Conservation (phyloP, 2,113 vertebrate species). For the Pleuronectes platessa region DNA sequence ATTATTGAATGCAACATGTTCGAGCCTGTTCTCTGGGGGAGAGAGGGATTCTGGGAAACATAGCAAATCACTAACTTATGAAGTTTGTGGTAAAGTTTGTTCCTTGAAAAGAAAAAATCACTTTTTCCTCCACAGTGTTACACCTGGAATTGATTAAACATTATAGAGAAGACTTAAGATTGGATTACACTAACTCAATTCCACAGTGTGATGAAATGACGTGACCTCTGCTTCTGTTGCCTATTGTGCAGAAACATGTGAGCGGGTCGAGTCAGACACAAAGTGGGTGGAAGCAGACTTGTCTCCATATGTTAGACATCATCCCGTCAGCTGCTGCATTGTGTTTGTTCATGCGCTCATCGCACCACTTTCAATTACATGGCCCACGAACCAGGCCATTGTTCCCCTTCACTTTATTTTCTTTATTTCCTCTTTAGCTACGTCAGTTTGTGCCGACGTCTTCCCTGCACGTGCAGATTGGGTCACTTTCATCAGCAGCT, state of each 20-base stretch:
- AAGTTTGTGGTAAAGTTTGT: neutral
- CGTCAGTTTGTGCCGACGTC: conserved; percentile 34
- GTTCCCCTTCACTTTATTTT: conserved; percentile 58
- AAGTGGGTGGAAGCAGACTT: conserved; percentile 46
- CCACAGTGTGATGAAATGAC: conserved; percentile 20
- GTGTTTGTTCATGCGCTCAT: conserved; percentile 54
- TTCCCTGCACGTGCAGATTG: conserved; percentile 19
- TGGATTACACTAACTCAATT: conserved; percentile 1
- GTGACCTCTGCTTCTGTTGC: neutral
- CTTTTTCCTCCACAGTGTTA: neutral
- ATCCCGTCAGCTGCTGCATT: conserved; percentile 68
- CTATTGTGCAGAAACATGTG: conserved; percentile 33
- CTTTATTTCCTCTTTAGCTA: no score
- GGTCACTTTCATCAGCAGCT: conserved; percentile 61
- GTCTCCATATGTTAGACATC: conserved; percentile 72
- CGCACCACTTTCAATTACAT: conserved; percentile 73
- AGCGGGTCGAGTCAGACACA: conserved; percentile 30
- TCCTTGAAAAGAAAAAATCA: neutral
- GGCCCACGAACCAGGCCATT: conserved; percentile 63
- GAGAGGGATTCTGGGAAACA: neutral
- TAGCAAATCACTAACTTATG: neutral
- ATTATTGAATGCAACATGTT: conserved; percentile 6
- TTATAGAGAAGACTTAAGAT: neutral
- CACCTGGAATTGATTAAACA: neutral
- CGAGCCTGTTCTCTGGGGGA: conserved; percentile 1